Conservation (phyloP, 2,113 vertebrate genomes). For the Amblyopsis rosae region DNA sequence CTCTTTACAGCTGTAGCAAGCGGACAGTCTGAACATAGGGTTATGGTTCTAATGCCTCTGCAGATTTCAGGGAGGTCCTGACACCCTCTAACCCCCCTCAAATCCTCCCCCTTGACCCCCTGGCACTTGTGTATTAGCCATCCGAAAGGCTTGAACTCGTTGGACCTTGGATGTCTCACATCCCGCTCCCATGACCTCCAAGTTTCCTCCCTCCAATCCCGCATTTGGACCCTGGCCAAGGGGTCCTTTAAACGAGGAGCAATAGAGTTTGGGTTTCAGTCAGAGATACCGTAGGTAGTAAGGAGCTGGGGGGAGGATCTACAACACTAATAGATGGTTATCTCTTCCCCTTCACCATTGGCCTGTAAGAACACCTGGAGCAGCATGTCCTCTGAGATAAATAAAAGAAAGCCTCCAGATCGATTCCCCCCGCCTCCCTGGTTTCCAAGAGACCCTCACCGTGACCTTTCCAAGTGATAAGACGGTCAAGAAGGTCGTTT, state of each 20-base stretch:
- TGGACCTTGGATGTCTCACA: slow-evolving; percentile 56
- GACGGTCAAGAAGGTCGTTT: slow-evolving; percentile 74
- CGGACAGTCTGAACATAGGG: too few species aligned
- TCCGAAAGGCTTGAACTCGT: slow-evolving; percentile 54
- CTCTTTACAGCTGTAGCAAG: too few species aligned
- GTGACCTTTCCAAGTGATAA: slow-evolving; percentile 80
- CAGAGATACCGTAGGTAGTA: slow-evolving; percentile 42
- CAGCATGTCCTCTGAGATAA: slow-evolving; percentile 79
- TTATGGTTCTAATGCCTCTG: slow-evolving; percentile 46
- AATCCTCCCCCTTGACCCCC: slow-evolving; percentile 24
- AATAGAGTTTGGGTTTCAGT: slow-evolving; percentile 52
- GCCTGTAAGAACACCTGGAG: slow-evolving; percentile 77
- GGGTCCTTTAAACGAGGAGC: slow-evolving; percentile 20
- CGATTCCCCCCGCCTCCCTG: slow-evolving; percentile 68
- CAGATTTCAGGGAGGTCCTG: slow-evolving; percentile 42
- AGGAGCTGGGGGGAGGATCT: slow-evolving; percentile 68
- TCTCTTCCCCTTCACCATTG: slow-evolving; percentile 72
- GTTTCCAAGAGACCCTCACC: slow-evolving; percentile 71
- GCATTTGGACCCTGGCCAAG: slow-evolving; percentile 55
- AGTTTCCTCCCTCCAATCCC: slow-evolving; percentile 49
- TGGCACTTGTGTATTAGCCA: slow-evolving; percentile 49
- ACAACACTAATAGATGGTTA: slow-evolving; percentile 82
- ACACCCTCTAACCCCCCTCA: slow-evolving; percentile 40
- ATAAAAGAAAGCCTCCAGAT: slow-evolving; percentile 77
- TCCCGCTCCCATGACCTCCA: slow-evolving; percentile 67